Evolutionary conservation across 2,888 invertebrate species (phyloP).

Genomic region (Philopedon plagiatum): DNA sequence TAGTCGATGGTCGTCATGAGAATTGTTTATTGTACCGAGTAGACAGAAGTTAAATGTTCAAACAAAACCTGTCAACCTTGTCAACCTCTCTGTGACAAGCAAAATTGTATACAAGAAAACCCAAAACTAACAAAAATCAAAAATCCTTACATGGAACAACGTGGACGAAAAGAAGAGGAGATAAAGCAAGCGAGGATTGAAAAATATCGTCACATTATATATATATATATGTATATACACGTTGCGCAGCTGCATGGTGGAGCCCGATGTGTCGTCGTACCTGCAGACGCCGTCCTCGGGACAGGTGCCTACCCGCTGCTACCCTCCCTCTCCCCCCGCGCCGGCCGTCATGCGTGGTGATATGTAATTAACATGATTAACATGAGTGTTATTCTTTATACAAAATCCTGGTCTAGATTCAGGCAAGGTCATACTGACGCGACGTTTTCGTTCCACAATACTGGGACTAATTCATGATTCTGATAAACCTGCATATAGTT

Average conservation of each 20-base stretch:
- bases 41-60: no score
- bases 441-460: not conserved
- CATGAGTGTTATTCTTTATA: slow-evolving; percentile 67
- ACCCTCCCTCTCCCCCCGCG: slow-evolving; percentile 70
- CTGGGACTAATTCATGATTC: not conserved
- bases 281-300: slow-evolving; percentile 95
- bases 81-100: no score
- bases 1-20: no score
- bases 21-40: no score
- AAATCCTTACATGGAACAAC: no score
- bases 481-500: not conserved
- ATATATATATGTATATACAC: slow-evolving; percentile 71
- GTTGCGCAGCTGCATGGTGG: slow-evolving; percentile 95
- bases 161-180: no score
- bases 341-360: slow-evolving; percentile 67
- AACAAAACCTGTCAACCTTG: no score
- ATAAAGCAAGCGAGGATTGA: no score
- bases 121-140: no score
- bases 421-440: not conserved
- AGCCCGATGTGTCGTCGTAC: slow-evolving; percentile 94
- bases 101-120: no score
- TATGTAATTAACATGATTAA: slow-evolving; percentile 72
- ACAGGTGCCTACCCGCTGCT: slow-evolving; percentile 84
- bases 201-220: no score
- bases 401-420: not conserved